These are phyloP conservation scores for Nomada ruficornis DNA, from an alignment of 2,888 invertebrate species.

Conservation along the genomic window DNA sequence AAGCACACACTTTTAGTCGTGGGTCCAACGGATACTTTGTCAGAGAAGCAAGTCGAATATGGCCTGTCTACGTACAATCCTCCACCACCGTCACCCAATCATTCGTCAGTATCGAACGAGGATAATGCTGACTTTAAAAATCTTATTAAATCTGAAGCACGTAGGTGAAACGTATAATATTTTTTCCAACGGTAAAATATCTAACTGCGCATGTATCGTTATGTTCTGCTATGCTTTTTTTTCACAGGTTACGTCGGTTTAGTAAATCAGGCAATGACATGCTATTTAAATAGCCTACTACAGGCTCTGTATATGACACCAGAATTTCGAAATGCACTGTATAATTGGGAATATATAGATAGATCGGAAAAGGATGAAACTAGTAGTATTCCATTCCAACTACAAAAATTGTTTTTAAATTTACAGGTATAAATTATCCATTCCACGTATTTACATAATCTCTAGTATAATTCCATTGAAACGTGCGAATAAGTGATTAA, in stretches of 20 bases:
- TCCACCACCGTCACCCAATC: slow-evolving; percentile 16
- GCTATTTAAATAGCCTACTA: slow-evolving; percentile 94
- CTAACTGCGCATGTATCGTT: neutral
- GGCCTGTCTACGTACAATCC: neutral
- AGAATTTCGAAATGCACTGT: slow-evolving; percentile 94
- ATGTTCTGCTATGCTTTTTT: slow-evolving; percentile 5
- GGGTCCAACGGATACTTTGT: slow-evolving; percentile 9
- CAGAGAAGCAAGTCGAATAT: neutral
- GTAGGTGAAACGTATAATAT: slow-evolving; percentile 70
- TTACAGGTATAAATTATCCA: slow-evolving; percentile 87
- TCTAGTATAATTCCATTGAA: neutral
- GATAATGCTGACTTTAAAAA: slow-evolving; percentile 45
- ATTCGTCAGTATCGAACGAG: slow-evolving; percentile 24
- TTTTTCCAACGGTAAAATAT: neutral
- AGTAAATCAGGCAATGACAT: slow-evolving; percentile 96
- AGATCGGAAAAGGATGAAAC: slow-evolving; percentile 87
- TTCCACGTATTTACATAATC: neutral
- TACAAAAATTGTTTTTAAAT: slow-evolving; percentile 93
- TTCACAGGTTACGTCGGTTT: slow-evolving; percentile 89
- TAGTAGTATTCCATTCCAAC: slow-evolving; percentile 93
- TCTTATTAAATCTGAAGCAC: slow-evolving; percentile 82
- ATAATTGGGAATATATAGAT: slow-evolving; percentile 91
- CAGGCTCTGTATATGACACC: slow-evolving; percentile 97
- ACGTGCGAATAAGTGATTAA: slow-evolving; percentile 16
- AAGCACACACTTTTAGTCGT: slow-evolving; percentile 50